These are phyloP conservation scores for Neodiprion pinetum DNA, from an alignment of 1,140 invertebrate species.

Conservation along the genomic window DNA sequence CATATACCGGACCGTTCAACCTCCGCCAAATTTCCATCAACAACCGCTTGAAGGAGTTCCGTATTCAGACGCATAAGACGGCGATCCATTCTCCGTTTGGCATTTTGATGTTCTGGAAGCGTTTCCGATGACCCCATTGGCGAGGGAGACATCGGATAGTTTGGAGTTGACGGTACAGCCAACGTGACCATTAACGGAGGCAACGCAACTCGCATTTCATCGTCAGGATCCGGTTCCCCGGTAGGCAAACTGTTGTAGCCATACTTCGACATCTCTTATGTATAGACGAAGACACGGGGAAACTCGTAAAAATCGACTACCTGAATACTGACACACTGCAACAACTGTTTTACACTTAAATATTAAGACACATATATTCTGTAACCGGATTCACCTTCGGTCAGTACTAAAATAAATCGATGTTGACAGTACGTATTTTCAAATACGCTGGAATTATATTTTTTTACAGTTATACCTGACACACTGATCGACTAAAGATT, in stretches of 20 bases:
- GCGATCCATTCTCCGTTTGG: slow-evolving; percentile 52
- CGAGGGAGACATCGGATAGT: slow-evolving; percentile 2
- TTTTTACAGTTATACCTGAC: too few species aligned
- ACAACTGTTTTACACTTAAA: too few species aligned
- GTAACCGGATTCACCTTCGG: too few species aligned
- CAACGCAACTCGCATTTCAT: background rate
- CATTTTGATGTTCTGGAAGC: slow-evolving; percentile 25
- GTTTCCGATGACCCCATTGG: slow-evolving; percentile 4
- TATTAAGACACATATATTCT: too few species aligned
- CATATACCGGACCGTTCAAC: slow-evolving; percentile 49
- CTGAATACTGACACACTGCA: too few species aligned
- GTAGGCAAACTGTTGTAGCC: background rate
- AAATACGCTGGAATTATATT: too few species aligned
- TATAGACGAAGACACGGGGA: too few species aligned
- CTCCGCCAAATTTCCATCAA: slow-evolving; percentile 47
- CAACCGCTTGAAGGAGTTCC: slow-evolving; percentile 58
- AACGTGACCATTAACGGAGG: background rate
- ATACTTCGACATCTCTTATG: background rate
- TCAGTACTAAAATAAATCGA: too few species aligned
- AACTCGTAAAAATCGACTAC: too few species aligned
- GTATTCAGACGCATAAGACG: slow-evolving; percentile 56
- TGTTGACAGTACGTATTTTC: too few species aligned
- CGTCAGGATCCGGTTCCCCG: background rate
- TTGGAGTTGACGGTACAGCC: background rate
- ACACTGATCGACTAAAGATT: too few species aligned